phyloP scores from a whole-genome alignment of 35 echinoderm and acorn worm species.

The Antedon bifida region DNA sequence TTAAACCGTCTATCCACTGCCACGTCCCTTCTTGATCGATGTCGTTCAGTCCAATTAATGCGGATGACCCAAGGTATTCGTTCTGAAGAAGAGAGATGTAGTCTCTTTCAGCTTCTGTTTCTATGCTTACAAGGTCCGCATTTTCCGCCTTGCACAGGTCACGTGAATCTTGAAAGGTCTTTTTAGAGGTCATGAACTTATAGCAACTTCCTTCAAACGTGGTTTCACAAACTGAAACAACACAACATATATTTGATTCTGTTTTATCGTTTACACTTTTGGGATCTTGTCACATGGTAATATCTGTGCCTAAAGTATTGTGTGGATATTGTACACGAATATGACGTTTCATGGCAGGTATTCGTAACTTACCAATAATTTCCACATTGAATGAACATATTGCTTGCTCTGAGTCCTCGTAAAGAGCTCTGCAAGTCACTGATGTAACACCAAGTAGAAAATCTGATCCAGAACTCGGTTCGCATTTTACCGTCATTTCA shows the following conservation, averaged over 20 bases:
- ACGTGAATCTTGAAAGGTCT: background rate
- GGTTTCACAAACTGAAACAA: background rate
- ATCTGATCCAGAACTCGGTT: background rate
- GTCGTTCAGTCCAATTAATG: background rate
- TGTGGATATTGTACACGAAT: too few species aligned
- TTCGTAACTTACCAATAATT: background rate
- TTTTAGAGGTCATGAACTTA: background rate
- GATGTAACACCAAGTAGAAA: background rate
- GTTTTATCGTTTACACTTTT: too few species aligned
- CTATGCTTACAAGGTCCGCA: background rate
- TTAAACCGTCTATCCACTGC: background rate
- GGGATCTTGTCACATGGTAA: too few species aligned
- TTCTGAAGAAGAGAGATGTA: background rate
- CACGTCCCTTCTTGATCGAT: background rate
- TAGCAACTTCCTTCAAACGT: background rate
- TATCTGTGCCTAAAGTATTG: too few species aligned
- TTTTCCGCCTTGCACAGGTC: background rate
- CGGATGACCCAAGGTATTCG: background rate
- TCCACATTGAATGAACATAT: background rate
- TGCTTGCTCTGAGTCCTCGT: background rate
- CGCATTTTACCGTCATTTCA: background rate
- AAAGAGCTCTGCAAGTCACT: background rate
- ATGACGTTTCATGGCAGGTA: background rate
- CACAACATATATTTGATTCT: too few species aligned
- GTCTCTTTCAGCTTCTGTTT: background rate